A percentile compares a stretch with the other conserved stretches of the same genome.
Conservation (phyloP, 2,888 invertebrate species). For the Tholera decimalis region DNA sequence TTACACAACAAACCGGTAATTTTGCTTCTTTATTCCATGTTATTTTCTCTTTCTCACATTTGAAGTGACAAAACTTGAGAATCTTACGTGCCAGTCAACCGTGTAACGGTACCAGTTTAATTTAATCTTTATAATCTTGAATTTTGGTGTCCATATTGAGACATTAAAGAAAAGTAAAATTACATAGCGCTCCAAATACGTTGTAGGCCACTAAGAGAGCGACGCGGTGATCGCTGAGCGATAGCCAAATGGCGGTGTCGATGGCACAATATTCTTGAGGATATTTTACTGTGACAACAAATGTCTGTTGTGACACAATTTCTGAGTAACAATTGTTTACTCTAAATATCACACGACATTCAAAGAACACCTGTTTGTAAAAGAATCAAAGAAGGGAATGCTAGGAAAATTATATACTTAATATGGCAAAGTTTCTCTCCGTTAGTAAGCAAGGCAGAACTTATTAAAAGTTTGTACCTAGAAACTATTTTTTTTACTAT, state of each 20-base stretch:
- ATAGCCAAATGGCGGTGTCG: constrained; percentile 35
- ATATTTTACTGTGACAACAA: constrained; percentile 6
- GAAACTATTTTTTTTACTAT: too few relatives aligned
- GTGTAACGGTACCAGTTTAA: constrained; percentile 55
- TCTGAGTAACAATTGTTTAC: background rate
- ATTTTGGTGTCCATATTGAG: constrained; percentile 73
- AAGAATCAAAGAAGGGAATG: too few relatives aligned
- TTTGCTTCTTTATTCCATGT: constrained; percentile 36
- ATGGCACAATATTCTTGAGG: constrained; percentile 31
- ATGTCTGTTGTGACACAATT: background rate
- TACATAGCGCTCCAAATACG: constrained; percentile 52
- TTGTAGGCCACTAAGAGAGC: constrained; percentile 49
- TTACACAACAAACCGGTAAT: constrained; percentile 51
- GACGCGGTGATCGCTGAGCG: constrained; percentile 25
- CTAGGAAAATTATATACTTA: too few relatives aligned
- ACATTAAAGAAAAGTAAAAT: constrained; percentile 74
- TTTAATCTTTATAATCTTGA: constrained; percentile 71
- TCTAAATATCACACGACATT: background rate
- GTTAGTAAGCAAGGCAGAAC: too few relatives aligned
- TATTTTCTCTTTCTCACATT: constrained; percentile 52
- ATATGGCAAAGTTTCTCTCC: too few relatives aligned
- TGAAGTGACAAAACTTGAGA: constrained; percentile 47
- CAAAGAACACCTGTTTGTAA: background rate
- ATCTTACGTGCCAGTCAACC: constrained; percentile 42
- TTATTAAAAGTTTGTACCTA: too few relatives aligned